phyloP scores from a whole-genome alignment of 2,797 vertebrate genomes.

The Ataeniobius toweri region DNA sequence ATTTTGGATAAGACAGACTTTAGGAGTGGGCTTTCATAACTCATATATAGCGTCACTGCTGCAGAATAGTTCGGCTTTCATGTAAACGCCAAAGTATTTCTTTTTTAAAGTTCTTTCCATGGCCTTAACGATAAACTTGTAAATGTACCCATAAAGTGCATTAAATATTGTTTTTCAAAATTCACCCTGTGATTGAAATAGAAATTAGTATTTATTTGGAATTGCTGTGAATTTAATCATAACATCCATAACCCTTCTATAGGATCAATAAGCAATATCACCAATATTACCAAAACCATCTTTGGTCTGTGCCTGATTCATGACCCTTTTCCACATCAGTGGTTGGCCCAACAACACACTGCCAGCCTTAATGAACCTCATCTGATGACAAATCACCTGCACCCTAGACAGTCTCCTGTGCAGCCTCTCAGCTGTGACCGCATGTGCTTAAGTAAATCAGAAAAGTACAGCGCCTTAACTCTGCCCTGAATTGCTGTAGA shows the following conservation, averaged over 20 bases:
- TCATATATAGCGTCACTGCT: slow-evolving; percentile 19
- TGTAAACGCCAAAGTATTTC: background rate
- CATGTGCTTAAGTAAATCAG: slow-evolving; percentile 55
- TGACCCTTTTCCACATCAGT: slow-evolving; percentile 64
- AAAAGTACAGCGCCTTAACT: slow-evolving; percentile 47
- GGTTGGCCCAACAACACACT: slow-evolving; percentile 58
- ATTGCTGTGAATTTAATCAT: slow-evolving; percentile 27
- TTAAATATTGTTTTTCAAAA: slow-evolving; percentile 3
- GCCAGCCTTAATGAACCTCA: slow-evolving; percentile 64
- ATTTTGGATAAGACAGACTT: slow-evolving; percentile 65
- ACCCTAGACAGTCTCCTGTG: slow-evolving; percentile 53
- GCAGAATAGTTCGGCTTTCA: slow-evolving; percentile 1
- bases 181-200: slow-evolving; percentile 1
- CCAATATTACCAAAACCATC: slow-evolving; percentile 21
- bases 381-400: slow-evolving; percentile 75
- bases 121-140: background rate
- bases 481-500: slow-evolving; percentile 48
- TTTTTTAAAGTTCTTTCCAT: background rate
- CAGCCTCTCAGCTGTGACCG: slow-evolving; percentile 58
- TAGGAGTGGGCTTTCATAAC: slow-evolving; percentile 55
- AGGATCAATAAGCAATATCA: slow-evolving; percentile 45
- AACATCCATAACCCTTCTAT: slow-evolving; percentile 26
- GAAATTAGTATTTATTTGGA: slow-evolving; percentile 24
- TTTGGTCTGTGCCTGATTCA: slow-evolving; percentile 55
- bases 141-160: background rate